Conservation (phyloP, 2,113 vertebrate genomes). For the Rhadina sibilatrix region DNA sequence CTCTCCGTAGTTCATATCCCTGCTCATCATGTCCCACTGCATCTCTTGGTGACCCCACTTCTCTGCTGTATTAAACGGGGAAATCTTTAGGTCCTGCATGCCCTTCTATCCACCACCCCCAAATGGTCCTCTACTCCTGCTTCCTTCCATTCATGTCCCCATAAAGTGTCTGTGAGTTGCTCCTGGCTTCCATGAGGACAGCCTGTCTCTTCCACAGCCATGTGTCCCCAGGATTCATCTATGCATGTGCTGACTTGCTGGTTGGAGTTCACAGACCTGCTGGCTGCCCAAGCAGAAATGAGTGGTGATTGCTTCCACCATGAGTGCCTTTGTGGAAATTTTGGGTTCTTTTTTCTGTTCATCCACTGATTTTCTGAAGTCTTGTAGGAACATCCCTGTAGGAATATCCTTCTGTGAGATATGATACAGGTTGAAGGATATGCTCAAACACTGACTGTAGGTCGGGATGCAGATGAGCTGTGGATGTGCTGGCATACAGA, state of each 20-base stretch:
- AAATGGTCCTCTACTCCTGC: neutral
- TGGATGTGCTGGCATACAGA: neutral
- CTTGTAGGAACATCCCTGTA: neutral
- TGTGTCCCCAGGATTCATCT: neutral
- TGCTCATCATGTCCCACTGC: neutral
- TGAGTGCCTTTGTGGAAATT: neutral
- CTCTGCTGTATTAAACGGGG: neutral
- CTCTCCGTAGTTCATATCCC: rapidly evolving
- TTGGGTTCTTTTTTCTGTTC: neutral
- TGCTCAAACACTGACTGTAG: neutral
- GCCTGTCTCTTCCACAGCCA: neutral
- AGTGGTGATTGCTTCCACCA: neutral
- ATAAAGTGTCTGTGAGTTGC: neutral
- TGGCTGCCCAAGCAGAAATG: neutral
- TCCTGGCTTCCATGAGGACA: neutral
- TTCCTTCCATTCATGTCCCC: neutral
- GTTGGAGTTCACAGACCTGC: neutral
- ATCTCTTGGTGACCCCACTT: neutral
- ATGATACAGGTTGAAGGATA: neutral
- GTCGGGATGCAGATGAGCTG: neutral
- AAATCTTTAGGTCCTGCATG: neutral
- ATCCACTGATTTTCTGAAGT: neutral
- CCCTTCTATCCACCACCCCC: neutral
- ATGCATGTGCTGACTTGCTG: neutral
- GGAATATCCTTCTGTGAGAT: neutral